Base-by-base conservation (phyloP, 1,140 invertebrate species). In the Bombus ignitus region DNA sequence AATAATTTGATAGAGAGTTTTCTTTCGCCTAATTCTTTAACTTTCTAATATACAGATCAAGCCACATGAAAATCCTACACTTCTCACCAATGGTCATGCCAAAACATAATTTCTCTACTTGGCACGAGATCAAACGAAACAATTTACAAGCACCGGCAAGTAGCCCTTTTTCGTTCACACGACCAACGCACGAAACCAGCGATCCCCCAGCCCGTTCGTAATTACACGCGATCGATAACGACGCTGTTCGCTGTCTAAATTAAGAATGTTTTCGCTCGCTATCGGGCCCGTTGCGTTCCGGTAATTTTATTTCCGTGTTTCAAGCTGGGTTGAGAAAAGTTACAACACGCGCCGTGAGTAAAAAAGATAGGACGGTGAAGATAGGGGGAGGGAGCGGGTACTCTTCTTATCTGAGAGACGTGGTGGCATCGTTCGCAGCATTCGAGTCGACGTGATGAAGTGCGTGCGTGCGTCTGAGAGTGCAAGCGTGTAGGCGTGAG, bases 291-390 rank as follows among this genome's bases (percentile, higher is more conserved):
- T 53, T 10, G 32, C 62, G 68, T 72, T 62, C 83, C 66, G 10
- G 65, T 79, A 62, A 84, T 84, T 84, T 84, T 84, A 79, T 84
- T 72, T 84, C 76, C 75, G 82, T 72, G 75, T 84, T 35, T 68
- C 81, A 22, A n/a, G 71, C 39, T 32, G 68, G n/a, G 6, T 8
- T 10, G 39, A 3, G 37, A 59, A 68, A 84, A 68, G 25, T 75
- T 83, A 76, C 81, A 78, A 59, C 81, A 18, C 44, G 18, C n/a
- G 4, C 10, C 73, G 13, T 1, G n/a, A 22, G 42, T 28, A 32
- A 32, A 37, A 39, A 37, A 70, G 12, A n/a, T n/a, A 22, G 32
- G 32, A 9, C 2, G 18, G 8, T 1, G 32, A 68, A 18, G 32
- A 35, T 15, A 22, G 32, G 15, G 65, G 6, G 65, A 66, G n/a